Evolutionary conservation across 1,140 invertebrate genomes (phyloP).

Genomic region (Microplitis mediator): DNA sequence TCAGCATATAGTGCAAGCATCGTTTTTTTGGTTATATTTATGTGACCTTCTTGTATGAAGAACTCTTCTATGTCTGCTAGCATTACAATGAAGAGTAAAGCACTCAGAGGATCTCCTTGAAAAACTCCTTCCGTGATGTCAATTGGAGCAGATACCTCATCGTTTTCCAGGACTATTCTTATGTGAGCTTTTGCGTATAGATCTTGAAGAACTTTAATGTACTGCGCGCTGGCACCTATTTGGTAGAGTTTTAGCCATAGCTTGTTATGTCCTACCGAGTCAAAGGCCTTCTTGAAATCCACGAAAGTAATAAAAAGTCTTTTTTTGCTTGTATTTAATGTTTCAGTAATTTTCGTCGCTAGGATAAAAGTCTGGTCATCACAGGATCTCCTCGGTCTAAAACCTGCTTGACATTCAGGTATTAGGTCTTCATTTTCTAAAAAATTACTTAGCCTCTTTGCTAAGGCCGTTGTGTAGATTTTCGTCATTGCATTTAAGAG

Average conservation of each 20-base stretch:
- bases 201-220: conserved; percentile 2
- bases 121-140: conserved; percentile 34
- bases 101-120: conserved; percentile 33
- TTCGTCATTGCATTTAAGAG: no score
- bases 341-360: no score
- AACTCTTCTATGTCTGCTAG: conserved; percentile 32
- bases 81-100: conserved; percentile 27
- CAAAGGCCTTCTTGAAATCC: neutral
- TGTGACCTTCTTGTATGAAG: conserved; percentile 15
- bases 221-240: conserved; percentile 8
- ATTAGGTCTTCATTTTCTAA: no score
- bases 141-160: neutral
- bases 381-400: no score
- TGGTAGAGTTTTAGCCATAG: neutral
- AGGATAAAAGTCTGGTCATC: no score
- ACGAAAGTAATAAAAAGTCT: no score
- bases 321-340: no score
- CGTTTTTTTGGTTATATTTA: conserved; percentile 14
- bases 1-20: conserved; percentile 35
- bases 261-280: neutral
- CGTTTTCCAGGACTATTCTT: neutral
- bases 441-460: no score
- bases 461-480: no score
- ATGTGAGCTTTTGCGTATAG: neutral
- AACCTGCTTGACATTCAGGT: no score